These are phyloP conservation scores for Albula glossodonta DNA, from an alignment of 2,113 vertebrate genomes.

Conservation along the genomic window DNA sequence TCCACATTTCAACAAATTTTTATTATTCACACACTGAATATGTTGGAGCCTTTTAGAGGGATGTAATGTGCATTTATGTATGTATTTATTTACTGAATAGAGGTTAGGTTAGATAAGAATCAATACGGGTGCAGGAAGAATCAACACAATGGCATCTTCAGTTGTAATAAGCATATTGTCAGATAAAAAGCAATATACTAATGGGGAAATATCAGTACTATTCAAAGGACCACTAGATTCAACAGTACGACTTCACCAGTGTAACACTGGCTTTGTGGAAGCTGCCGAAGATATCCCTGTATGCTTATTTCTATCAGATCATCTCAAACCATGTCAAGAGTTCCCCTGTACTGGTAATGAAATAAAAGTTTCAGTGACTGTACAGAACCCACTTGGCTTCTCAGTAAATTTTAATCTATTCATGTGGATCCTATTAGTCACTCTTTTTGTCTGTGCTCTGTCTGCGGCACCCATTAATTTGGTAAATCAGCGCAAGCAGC, in stretches of 20 bases:
- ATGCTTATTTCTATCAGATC: conserved; percentile 23
- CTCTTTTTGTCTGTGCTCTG: conserved; percentile 81
- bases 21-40: no score
- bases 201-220: not conserved
- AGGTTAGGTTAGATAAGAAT: no score
- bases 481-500: conserved; percentile 91
- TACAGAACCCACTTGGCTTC: conserved; percentile 55
- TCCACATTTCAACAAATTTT: no score
- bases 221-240: not conserved
- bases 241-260: not conserved
- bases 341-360: conserved; percentile 51
- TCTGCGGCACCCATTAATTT: conserved; percentile 94
- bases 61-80: no score
- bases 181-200: no score
- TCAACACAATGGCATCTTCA: no score
- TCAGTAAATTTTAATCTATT: conserved; percentile 64
- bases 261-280: conserved; percentile 19
- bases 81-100: no score
- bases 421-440: conserved; percentile 77
- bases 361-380: conserved; percentile 62
- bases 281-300: not conserved
- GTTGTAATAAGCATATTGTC: no score
- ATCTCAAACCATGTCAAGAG: conserved; percentile 34
- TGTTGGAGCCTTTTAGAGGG: no score
- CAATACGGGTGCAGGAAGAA: no score